Evolutionary conservation across 1,140 invertebrate genomes (phyloP).

Genomic region (Temnothorax curvispinosus): DNA sequence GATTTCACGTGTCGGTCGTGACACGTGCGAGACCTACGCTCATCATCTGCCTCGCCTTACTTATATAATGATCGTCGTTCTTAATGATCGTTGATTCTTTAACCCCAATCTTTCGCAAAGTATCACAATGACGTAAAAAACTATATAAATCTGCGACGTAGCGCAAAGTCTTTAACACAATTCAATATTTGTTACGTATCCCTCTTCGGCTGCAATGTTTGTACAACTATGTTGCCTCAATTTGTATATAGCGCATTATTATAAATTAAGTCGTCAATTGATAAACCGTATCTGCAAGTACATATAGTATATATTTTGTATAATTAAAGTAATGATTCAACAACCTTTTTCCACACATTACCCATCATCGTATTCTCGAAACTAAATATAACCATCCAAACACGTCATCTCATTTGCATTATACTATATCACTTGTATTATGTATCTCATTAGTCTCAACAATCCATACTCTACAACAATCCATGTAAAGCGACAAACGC

Average conservation of each 20-base stretch:
- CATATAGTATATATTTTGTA: neutral
- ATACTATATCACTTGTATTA: no score
- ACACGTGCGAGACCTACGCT: neutral
- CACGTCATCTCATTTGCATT: no score
- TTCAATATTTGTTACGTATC: neutral
- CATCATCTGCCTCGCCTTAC: neutral
- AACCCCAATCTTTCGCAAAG: neutral
- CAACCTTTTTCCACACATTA: neutral
- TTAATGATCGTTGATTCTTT: neutral
- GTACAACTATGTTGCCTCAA: neutral
- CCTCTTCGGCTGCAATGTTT: neutral
- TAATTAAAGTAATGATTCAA: neutral
- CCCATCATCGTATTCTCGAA: no score
- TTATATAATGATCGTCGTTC: neutral
- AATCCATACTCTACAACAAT: no score
- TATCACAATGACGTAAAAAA: neutral
- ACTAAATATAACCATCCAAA: no score
- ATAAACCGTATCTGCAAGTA: neutral
- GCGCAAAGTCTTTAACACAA: neutral
- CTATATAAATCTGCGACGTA: neutral
- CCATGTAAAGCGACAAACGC: no score
- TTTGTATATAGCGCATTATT: neutral
- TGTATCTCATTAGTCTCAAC: no score
- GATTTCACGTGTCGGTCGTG: neutral
- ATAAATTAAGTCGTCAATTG: neutral